Base-by-base conservation (phyloP, 2,113 vertebrate species). In the Marmota monax region DNA sequence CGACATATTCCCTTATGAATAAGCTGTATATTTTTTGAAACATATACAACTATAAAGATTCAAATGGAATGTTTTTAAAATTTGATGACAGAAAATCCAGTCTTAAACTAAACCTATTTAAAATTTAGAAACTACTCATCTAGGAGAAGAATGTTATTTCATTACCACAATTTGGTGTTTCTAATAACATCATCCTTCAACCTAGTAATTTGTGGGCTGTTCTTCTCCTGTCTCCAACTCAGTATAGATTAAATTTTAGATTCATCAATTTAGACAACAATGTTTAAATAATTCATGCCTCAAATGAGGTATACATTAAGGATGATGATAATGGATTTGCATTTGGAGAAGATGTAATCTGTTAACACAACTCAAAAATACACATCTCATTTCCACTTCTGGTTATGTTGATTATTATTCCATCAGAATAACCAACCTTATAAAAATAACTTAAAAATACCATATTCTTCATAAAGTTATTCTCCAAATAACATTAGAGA, bases 201-300 rank as follows among this genome's bases (percentile, higher is more conserved):
- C 5, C 69, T 92, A 29, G 74, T 92, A 92, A 90, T 85, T 89
- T 95, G 70, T 87, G 42, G 84, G 56, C 42, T 39, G 79, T 92
- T 90, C 48, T 96, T 34, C 25, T 94, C 37, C 45, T 94, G 39
- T 48, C 51, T 97, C 56, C 63, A 95, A 69, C 13, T 88, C 58
- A 76, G 16, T 84, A 92, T 84, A 97, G 67, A 93, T 95, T 97
- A 95, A 95, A 84, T 93, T 96, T 92, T 96, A 97, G 32, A 92
- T 93, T 92, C 27, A 83, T 96, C 96, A 94, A 27, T 86, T 96
- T 94, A 58, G 86, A 95, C 27, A 63, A 53, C n/a, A 94, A 85
- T 45, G 87, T 88, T 95, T 98, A 95, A 95, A 96, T 96, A 93
- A 97, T 96, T 95, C 22, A 97, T 97, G 25, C 11, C 73, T 97